Evolutionary conservation across 2,113 vertebrate genomes (phyloP), one percentile per base, ranked within the genome.

Genomic region (Pimephales promelas): DNA sequence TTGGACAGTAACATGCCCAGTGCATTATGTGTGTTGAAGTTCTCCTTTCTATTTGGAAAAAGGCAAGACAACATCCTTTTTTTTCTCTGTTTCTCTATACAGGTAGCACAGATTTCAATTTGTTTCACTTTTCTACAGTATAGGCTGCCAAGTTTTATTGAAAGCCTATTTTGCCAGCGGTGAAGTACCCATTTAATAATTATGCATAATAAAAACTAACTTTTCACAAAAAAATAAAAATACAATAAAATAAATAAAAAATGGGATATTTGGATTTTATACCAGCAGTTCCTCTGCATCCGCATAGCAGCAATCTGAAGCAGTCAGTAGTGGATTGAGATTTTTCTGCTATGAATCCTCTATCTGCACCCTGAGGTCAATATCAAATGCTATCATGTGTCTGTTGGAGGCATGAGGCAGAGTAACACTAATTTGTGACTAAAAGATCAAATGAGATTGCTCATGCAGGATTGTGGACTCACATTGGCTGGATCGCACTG

Each of bases 401-500:
- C 36, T 36, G 1, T 57, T 56, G 52, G 20, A 57, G 54, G 31
- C 20, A 36, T 36, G 14, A 57, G 18, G 52, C 28, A n/a, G 28
- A 57, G 56, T n/a, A 22, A n/a, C 9, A 13, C 31, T 34, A 34
- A 75, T 56, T 34, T 20, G 28, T 11, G 52, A 77, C 31, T 57
- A 20, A 11, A 77, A 77, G 31, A 77, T 77, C 54, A 77, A 57
- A 36, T 56, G 13, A 10, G 31, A 77, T 57, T 40, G 24, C 31
- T 57, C 57, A n/a, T 76, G 52, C 20, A 13, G 52, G 74, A 57
- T 57, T 40, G 16, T 57, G 31, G 57, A 31, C 34, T 10, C 11
- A 56, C n/a, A 11, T 77, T 77, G 49, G 26, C 28, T 56, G 18
- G 26, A 34, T 56, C 34, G 36, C 28, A 54, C 9, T 54, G 47